These are phyloP conservation scores for Eristalis pertinax DNA, from an alignment of 2,888 invertebrate species.

Conservation along the genomic window DNA sequence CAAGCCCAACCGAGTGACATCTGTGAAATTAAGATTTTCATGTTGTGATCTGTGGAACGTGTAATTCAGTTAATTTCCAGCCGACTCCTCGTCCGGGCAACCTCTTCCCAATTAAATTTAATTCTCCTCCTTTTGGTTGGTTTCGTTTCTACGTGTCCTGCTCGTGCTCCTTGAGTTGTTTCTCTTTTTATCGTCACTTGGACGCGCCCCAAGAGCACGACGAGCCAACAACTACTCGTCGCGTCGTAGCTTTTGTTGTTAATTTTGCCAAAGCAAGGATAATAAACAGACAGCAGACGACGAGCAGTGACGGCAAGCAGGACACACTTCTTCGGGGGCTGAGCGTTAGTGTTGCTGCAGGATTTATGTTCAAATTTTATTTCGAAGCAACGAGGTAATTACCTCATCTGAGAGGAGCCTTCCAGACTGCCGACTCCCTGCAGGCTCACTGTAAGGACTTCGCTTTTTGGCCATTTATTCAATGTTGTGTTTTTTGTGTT, in stretches of 20 bases:
- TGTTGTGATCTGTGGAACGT: constrained; percentile 15
- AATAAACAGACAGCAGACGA: constrained; percentile 6
- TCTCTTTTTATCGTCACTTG: neutral
- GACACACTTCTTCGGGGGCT: neutral
- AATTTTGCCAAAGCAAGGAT: constrained; percentile 26
- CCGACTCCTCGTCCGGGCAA: neutral
- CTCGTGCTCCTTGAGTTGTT: neutral
- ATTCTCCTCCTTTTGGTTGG: constrained; percentile 40
- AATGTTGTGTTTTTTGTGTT: constrained; percentile 9
- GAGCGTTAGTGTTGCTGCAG: neutral
- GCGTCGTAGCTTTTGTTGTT: neutral
- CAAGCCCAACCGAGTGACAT: constrained; percentile 37
- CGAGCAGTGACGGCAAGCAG: neutral
- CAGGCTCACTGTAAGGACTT: neutral
- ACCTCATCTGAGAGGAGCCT: constrained; percentile 12
- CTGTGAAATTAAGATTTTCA: constrained; percentile 29
- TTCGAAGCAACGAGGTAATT: constrained; percentile 22
- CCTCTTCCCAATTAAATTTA: constrained; percentile 32
- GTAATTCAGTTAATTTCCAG: constrained; percentile 35
- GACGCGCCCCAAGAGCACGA: neutral
- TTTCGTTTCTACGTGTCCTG: neutral
- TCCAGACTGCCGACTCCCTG: neutral
- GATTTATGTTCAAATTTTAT: constrained; percentile 7
- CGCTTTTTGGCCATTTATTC: neutral
- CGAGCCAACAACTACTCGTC: neutral